Conservation (phyloP, 2,113 vertebrate genomes). For the Fregata magnificens region DNA sequence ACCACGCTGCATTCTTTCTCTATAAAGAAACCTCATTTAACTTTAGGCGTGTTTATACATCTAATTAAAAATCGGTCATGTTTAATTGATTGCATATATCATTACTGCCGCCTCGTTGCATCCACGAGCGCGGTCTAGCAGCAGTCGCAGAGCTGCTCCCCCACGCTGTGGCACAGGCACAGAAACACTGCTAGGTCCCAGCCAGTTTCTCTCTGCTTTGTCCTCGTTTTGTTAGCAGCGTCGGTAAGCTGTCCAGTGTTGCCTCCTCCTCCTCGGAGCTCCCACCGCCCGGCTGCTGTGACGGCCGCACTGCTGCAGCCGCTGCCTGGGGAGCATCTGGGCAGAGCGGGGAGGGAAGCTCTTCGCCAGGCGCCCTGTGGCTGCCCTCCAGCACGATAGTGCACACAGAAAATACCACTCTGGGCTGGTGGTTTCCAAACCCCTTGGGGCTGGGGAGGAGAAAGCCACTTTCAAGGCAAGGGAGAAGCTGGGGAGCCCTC, state of each 20-base stretch:
- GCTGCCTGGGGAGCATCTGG: neutral
- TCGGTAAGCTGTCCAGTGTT: accelerated
- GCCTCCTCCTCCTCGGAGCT: neutral
- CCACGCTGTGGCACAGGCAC: accelerated
- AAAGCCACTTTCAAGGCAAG: neutral
- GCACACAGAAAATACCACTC: neutral
- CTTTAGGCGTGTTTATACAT: conserved; percentile 53
- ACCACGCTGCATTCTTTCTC: conserved; percentile 18
- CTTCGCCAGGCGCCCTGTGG: neutral
- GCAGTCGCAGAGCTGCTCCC: neutral
- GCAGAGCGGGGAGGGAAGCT: neutral
- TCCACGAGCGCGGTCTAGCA: neutral
- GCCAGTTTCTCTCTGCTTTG: neutral
- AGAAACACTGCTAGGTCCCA: neutral
- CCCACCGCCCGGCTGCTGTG: neutral
- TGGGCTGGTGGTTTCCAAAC: neutral
- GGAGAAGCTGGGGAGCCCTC: neutral
- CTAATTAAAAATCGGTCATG: conserved; percentile 43
- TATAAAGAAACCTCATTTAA: conserved; percentile 40
- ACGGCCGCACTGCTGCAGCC: neutral
- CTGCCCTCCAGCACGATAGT: neutral
- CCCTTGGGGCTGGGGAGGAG: neutral
- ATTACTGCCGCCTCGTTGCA: neutral
- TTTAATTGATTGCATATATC: conserved; percentile 55
- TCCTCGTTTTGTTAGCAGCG: accelerated